These are phyloP conservation scores for Macaria notata DNA, from an alignment of 2,888 invertebrate species.

Conservation along the genomic window DNA sequence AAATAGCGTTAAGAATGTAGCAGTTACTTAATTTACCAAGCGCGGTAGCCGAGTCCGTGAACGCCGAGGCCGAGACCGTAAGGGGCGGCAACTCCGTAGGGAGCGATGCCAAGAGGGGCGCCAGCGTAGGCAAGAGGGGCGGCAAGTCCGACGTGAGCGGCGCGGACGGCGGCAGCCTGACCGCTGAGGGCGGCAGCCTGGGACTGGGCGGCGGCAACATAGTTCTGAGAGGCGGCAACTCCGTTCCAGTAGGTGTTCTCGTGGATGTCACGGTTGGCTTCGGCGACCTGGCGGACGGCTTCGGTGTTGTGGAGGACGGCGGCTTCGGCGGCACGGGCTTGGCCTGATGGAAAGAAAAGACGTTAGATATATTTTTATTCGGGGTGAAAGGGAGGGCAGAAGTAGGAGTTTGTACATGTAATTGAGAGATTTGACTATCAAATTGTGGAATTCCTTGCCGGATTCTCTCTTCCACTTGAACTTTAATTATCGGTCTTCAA, in stretches of 20 bases:
- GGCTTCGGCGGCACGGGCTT: slow-evolving; percentile 68
- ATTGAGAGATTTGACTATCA: too few species aligned
- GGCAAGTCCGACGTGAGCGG: slow-evolving; percentile 35
- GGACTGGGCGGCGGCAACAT: slow-evolving; percentile 71
- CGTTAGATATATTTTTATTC: not conserved
- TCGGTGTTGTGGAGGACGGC: slow-evolving; percentile 66
- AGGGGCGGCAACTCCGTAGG: slow-evolving; percentile 29
- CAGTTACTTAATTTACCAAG: slow-evolving; percentile 56
- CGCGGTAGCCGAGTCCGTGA: slow-evolving; percentile 42
- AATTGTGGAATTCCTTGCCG: too few species aligned
- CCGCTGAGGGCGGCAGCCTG: slow-evolving; percentile 69
- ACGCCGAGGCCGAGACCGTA: slow-evolving; percentile 26
- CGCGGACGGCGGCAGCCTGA: slow-evolving; percentile 39
- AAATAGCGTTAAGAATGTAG: slow-evolving; percentile 14
- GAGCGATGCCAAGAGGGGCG: slow-evolving; percentile 33
- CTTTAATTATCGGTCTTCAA: too few species aligned
- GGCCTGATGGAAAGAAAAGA: slow-evolving; percentile 27
- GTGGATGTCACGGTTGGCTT: slow-evolving; percentile 64
- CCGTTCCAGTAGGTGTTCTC: slow-evolving; percentile 74
- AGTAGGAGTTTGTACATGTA: too few species aligned
- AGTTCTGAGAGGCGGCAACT: slow-evolving; percentile 68
- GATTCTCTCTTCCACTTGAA: too few species aligned
- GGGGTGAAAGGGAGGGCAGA: not conserved
- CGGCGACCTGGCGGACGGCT: slow-evolving; percentile 56
- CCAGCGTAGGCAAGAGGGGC: slow-evolving; percentile 27